Percentiles rank a stretch among this genome's conserved stretches.
phyloP scores from a whole-genome alignment of 1,140 invertebrate species.

The Zaprionus davidi region DNA sequence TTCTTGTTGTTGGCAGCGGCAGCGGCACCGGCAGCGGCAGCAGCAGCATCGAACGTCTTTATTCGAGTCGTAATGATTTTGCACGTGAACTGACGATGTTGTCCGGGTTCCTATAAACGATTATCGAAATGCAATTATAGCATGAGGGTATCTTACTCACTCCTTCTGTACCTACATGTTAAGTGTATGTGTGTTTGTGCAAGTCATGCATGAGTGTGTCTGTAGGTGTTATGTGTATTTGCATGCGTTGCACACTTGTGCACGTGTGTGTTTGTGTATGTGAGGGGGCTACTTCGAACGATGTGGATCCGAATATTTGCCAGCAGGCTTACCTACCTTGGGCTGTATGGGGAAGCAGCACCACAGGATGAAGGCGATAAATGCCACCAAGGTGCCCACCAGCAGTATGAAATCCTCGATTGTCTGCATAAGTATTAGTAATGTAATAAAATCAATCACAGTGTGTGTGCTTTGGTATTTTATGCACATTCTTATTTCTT shows the following conservation, averaged over 20 bases:
- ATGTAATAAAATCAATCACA: constrained; percentile 9
- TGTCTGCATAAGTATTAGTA: constrained; percentile 79
- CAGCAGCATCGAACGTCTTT: constrained; percentile 61
- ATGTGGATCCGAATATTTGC: constrained; percentile 12
- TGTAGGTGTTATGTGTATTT: constrained; percentile 2
- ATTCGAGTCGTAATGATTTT: constrained; percentile 70
- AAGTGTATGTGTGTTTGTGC: not conserved
- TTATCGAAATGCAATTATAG: not conserved
- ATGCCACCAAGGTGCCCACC: constrained; percentile 87
- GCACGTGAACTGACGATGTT: constrained; percentile 75
- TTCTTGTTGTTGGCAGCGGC: constrained; percentile 39
- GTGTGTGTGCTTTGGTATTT: not conserved
- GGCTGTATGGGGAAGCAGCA: constrained; percentile 88
- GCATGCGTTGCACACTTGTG: no score
- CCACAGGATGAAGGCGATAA: constrained; percentile 87
- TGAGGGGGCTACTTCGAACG: not conserved
- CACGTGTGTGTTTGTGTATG: not conserved
- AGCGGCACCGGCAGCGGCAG: constrained; percentile 35
- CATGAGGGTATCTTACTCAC: not conserved
- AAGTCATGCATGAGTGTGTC: constrained; percentile 10
- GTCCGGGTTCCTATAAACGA: constrained; percentile 56
- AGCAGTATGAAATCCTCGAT: constrained; percentile 88
- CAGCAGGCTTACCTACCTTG: constrained; percentile 81
- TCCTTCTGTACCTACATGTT: constrained; percentile 20
- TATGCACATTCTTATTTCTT: constrained; percentile 59